Percentiles rank a stretch among this genome's conserved stretches.
Conservation (phyloP, 2,888 invertebrate genomes). For the Drosophila cracens region DNA sequence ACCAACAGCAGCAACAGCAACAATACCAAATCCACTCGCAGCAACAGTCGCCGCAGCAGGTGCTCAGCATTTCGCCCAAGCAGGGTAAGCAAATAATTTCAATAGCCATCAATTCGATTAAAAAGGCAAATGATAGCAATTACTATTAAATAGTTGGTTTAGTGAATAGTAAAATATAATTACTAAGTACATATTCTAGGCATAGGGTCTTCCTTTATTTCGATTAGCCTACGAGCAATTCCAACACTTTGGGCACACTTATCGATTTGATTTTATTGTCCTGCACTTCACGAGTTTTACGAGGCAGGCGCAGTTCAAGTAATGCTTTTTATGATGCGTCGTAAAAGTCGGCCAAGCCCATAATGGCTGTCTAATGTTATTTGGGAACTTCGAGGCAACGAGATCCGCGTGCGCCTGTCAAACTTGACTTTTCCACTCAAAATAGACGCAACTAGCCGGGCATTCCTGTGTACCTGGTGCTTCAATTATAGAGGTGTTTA, state of each 20-base stretch:
- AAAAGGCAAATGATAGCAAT: not conserved
- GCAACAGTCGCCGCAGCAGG: conserved; percentile 85
- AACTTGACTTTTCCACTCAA: conserved; percentile 58
- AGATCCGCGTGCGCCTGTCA: conserved; percentile 43
- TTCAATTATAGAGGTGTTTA: conserved; percentile 55
- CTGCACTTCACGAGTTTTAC: conserved; percentile 63
- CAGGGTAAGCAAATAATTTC: conserved; percentile 80
- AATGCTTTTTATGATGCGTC: conserved; percentile 73
- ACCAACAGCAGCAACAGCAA: conserved; percentile 76
- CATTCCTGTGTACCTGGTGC: conserved; percentile 22
- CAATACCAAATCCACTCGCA: conserved; percentile 85
- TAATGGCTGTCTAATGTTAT: conserved; percentile 77
- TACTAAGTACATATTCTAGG: conserved; percentile 7
- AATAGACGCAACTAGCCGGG: conserved; percentile 25
- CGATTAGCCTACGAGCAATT: conserved; percentile 58
- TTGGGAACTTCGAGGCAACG: conserved; percentile 43
- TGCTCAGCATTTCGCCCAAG: conserved; percentile 83
- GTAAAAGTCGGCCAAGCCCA: conserved; percentile 72
- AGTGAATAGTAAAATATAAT: not conserved
- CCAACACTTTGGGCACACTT: conserved; percentile 68
- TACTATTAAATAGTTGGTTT: not conserved
- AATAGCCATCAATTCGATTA: not conserved
- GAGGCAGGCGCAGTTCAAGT: conserved; percentile 61
- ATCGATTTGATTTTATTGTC: conserved; percentile 73
- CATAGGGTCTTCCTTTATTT: conserved; percentile 10